Evolutionary conservation across 2,113 vertebrate species (phyloP), one percentile per base, ranked within the genome.

Genomic region (Recurvirostra avosetta): DNA sequence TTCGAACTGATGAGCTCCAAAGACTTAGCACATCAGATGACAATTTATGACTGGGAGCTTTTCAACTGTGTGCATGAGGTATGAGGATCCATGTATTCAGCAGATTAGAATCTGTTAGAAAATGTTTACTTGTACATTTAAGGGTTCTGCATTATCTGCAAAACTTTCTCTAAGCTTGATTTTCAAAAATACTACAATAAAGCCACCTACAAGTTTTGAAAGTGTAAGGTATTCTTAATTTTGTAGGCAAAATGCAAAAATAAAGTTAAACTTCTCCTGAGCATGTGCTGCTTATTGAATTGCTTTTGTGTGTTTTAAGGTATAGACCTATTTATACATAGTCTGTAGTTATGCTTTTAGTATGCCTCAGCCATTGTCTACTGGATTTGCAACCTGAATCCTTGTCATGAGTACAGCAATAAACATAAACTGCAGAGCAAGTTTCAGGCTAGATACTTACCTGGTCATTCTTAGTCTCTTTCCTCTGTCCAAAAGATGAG

Each of bases 1-100:
- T 99, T 99, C 68, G 99, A 99, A 97, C 95, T 99, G 95, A 99
- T 99, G 99, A 99, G 99, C 97, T 99, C 99, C 26, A 99, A 99
- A 97, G 99, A 99, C 85, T 97, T 99, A 95, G 99, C 99, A 20
- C 98, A 99, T 96, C 99, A 99, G 92, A 98, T 99, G 98, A 99
- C 99, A 11, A 96, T 99, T 82, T 99, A 99, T 61, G 99, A 99
- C 82, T 99, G 99, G 99, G 99, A 99, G 80, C 99, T 99, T 95
- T 99, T 99, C 98, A 98, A 99, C 98, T 99, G 99, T 80, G 99
- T 99, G 14, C 99, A 99, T 76, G 99, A 99, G 99, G 99, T 99
- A 98, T 91, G 92, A 86, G 29, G 11, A 61, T 66, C 49, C 22
- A 36, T 52, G n/a, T 36, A 2, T 32, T 40, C 36, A 61, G 65